These are phyloP conservation scores for Tipula confusa DNA, from an alignment of 2,888 invertebrate genomes.

Conservation along the genomic window DNA sequence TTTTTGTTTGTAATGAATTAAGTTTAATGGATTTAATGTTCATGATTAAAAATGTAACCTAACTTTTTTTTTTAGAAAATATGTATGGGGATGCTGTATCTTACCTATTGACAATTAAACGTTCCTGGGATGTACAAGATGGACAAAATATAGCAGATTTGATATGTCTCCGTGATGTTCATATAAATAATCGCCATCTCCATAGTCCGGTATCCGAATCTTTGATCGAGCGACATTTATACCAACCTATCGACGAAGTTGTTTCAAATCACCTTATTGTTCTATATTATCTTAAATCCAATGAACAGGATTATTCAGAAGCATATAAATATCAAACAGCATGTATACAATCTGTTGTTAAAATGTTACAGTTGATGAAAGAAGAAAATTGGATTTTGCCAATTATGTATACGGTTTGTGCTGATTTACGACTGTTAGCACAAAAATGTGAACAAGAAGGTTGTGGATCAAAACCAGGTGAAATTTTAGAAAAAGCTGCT, in stretches of 20 bases:
- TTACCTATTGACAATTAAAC: conserved; percentile 52
- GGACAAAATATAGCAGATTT: conserved; percentile 58
- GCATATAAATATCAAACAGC: conserved; percentile 76
- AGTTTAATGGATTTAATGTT: no score
- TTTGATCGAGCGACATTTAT: conserved; percentile 64
- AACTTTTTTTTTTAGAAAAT: background rate
- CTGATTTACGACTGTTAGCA: conserved; percentile 83
- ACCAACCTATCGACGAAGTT: conserved; percentile 71
- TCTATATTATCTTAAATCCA: conserved; percentile 48
- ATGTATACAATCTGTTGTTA: conserved; percentile 72
- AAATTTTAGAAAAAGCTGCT: conserved; percentile 80
- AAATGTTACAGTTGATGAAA: conserved; percentile 78
- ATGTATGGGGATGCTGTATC: background rate
- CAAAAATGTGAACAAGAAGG: conserved; percentile 67
- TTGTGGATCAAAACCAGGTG: conserved; percentile 51
- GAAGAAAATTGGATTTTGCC: conserved; percentile 98
- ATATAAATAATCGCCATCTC: conserved; percentile 64
- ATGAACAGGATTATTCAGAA: conserved; percentile 54
- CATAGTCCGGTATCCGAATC: conserved; percentile 66
- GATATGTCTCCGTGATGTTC: conserved; percentile 65
- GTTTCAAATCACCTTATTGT: conserved; percentile 70
- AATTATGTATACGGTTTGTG: conserved; percentile 82
- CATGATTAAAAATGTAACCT: no score
- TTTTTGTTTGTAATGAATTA: no score
- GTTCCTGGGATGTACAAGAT: conserved; percentile 60